These are phyloP conservation scores for Ataeniobius toweri DNA, from an alignment of 2,797 vertebrate species.

Conservation along the genomic window DNA sequence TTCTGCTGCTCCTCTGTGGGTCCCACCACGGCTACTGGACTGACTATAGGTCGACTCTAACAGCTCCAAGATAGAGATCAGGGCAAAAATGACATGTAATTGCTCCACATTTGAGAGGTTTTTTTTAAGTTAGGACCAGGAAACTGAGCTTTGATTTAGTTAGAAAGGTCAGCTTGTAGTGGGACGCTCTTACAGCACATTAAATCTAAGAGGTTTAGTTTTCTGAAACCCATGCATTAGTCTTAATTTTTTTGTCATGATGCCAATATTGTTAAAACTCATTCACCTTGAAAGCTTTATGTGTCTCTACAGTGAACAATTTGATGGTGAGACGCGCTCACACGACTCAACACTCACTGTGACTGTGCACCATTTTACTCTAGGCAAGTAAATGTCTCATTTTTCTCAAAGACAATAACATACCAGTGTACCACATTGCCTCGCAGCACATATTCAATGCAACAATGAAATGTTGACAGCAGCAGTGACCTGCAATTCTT, in stretches of 20 bases:
- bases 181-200: not conserved
- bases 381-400: slow-evolving; percentile 33
- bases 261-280: not conserved
- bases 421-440: slow-evolving; percentile 21
- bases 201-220: not conserved
- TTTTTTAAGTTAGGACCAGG: slow-evolving; percentile 2
- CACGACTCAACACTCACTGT: slow-evolving; percentile 11
- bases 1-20: slow-evolving; percentile 4
- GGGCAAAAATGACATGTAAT: slow-evolving; percentile 51
- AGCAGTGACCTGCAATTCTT: not conserved
- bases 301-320: not conserved
- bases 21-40: not conserved
- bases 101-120: slow-evolving; percentile 37
- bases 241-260: not conserved
- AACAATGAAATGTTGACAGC: slow-evolving; percentile 32
- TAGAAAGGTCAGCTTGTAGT: slow-evolving; percentile 17
- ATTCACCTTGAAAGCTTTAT: not conserved
- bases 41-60: slow-evolving; percentile 21
- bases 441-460: slow-evolving; percentile 10
- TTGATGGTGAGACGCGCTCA: not conserved
- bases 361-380: slow-evolving; percentile 2
- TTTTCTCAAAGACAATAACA: slow-evolving; percentile 44
- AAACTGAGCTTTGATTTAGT: not conserved
- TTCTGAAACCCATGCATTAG: not conserved
- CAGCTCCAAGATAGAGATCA: slow-evolving; percentile 46